phyloP scores from a whole-genome alignment of 2,888 invertebrate species.

The Bombylius discolor region DNA sequence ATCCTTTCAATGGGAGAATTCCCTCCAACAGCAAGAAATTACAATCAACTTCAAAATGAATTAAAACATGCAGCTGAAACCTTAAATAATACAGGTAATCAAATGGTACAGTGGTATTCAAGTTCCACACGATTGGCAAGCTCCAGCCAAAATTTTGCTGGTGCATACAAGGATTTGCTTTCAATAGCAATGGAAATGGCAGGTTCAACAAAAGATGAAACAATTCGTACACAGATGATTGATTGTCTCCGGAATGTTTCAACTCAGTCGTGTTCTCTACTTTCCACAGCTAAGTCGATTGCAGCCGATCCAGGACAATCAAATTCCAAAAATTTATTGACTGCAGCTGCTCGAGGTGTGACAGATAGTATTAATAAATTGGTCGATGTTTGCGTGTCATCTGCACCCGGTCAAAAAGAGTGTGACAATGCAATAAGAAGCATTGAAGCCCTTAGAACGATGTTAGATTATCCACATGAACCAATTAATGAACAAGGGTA shows the following conservation, averaged over 20 bases:
- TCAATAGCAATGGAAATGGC: slow-evolving; percentile 75
- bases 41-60: slow-evolving; percentile 72
- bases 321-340: slow-evolving; percentile 79
- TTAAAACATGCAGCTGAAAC: slow-evolving; percentile 72
- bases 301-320: slow-evolving; percentile 82
- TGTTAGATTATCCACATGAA: slow-evolving; percentile 75
- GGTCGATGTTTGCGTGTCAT: slow-evolving; percentile 57
- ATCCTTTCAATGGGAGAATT: slow-evolving; percentile 61
- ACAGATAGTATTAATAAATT: slow-evolving; percentile 87
- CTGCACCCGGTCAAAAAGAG: slow-evolving; percentile 91
- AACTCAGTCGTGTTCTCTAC: slow-evolving; percentile 69
- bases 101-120: slow-evolving; percentile 65
- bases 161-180: slow-evolving; percentile 64
- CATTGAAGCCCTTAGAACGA: slow-evolving; percentile 70
- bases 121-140: slow-evolving; percentile 56
- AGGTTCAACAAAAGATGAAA: slow-evolving; percentile 63
- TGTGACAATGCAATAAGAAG: slow-evolving; percentile 91
- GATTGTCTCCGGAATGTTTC: slow-evolving; percentile 78
- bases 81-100: slow-evolving; percentile 70
- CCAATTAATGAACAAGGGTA: slow-evolving; percentile 81
- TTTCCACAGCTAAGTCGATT: slow-evolving; percentile 77
- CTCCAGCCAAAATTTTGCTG: slow-evolving; percentile 63
- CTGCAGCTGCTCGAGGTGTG: slow-evolving; percentile 76
- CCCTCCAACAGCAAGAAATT: slow-evolving; percentile 59
- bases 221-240: slow-evolving; percentile 69